Evolutionary conservation across 2,888 invertebrate species (phyloP).

Genomic region (Octonoba sinensis): DNA sequence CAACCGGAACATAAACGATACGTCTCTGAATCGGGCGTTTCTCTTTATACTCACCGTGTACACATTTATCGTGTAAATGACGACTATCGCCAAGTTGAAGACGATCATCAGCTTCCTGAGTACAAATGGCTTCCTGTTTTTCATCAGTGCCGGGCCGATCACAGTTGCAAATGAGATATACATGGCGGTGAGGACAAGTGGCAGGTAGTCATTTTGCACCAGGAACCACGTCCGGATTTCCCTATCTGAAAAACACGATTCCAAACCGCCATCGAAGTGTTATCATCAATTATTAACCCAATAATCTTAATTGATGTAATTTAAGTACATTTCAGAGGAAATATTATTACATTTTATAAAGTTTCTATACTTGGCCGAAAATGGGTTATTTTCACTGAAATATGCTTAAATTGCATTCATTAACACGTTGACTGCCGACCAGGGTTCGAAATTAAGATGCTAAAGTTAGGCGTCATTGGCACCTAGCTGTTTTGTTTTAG

Average conservation of each 20-base stretch:
- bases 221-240: constrained; percentile 46
- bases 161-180: constrained; percentile 87
- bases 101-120: constrained; percentile 82
- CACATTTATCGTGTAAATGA: constrained; percentile 10
- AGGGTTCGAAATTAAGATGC: too few species aligned
- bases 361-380: too few species aligned
- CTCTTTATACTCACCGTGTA: constrained; percentile 20
- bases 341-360: too few species aligned
- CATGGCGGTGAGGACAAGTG: constrained; percentile 69
- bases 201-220: constrained; percentile 27
- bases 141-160: constrained; percentile 88
- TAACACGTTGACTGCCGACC: too few species aligned
- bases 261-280: background rate
- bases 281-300: too few species aligned
- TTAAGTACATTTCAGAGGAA: background rate
- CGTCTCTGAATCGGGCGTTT: too few species aligned
- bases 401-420: too few species aligned
- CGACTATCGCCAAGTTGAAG: constrained; percentile 79
- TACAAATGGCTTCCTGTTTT: constrained; percentile 87
- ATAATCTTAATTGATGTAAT: background rate
- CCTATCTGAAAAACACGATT: background rate
- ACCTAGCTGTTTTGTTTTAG: too few species aligned
- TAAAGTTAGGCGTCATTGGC: too few species aligned
- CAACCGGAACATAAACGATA: too few species aligned
- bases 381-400: too few species aligned